These are phyloP conservation scores for Chymomyza costata DNA, from an alignment of 1,140 invertebrate species.

Conservation along the genomic window DNA sequence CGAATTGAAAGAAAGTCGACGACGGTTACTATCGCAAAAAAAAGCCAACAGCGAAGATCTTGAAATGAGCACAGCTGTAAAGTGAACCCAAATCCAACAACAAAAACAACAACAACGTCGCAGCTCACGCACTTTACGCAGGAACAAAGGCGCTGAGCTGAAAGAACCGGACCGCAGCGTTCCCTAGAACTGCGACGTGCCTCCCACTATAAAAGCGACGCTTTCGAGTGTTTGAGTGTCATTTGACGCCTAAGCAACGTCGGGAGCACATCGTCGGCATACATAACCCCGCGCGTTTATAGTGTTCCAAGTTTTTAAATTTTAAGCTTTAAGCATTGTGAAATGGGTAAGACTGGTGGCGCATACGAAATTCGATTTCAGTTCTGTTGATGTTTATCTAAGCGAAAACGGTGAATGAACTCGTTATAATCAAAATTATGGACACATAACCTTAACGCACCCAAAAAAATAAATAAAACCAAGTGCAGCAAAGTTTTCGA, in stretches of 20 bases:
- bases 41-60: conserved; percentile 40
- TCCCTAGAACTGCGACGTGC: conserved; percentile 19
- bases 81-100: conserved; percentile 33
- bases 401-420: conserved; percentile 55
- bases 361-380: conserved; percentile 62
- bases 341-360: conserved; percentile 61
- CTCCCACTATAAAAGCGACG: conserved; percentile 59
- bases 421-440: conserved; percentile 48
- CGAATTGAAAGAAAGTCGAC: conserved; percentile 57
- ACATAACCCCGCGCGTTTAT: no score
- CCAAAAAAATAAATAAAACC: conserved; percentile 19
- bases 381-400: conserved; percentile 8
- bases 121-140: conserved; percentile 63
- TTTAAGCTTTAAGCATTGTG: conserved; percentile 46
- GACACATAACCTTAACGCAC: conserved; percentile 54
- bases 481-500: conserved; percentile 22
- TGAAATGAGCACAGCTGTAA: conserved; percentile 51
- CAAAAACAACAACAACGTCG: conserved; percentile 15
- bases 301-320: no score
- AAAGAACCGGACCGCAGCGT: conserved; percentile 55
- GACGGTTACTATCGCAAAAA: background rate
- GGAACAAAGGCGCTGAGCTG: conserved; percentile 60
- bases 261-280: conserved; percentile 25
- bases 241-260: conserved; percentile 64
- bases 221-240: conserved; percentile 47